These are phyloP conservation scores for Orthosia incerta DNA, from an alignment of 2,888 invertebrate genomes.

Conservation along the genomic window DNA sequence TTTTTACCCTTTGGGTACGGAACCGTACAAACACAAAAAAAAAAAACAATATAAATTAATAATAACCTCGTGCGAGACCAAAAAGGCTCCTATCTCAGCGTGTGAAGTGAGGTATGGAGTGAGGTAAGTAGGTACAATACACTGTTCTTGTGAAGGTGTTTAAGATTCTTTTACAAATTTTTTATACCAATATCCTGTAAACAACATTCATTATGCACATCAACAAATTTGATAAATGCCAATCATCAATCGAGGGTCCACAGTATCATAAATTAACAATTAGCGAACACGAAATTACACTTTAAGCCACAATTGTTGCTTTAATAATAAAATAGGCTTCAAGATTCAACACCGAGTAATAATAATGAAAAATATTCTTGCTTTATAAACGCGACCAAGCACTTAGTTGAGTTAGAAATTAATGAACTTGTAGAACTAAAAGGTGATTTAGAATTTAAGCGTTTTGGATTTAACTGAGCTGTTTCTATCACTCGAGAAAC, in stretches of 20 bases:
- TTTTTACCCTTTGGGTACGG: no score
- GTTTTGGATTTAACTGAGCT: neutral
- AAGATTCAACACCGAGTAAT: constrained; percentile 27
- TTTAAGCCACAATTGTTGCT: constrained; percentile 21
- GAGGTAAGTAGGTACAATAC: no score
- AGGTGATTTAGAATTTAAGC: constrained; percentile 6
- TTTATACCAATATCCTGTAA: neutral
- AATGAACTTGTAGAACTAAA: constrained; percentile 41
- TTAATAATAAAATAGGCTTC: constrained; percentile 32
- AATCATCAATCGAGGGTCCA: constrained; percentile 7
- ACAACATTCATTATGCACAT: neutral
- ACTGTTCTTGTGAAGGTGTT: no score
- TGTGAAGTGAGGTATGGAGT: no score
- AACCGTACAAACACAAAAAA: no score
- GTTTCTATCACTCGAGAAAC: neutral
- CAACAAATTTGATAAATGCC: constrained; percentile 5
- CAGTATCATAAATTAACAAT: constrained; percentile 23
- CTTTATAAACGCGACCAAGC: constrained; percentile 48
- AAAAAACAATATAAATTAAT: no score
- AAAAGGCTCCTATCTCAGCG: no score
- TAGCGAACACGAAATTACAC: constrained; percentile 33
- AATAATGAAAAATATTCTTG: constrained; percentile 42
- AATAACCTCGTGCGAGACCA: no score
- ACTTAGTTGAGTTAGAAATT: constrained; percentile 41
- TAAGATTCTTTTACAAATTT: no score